Conservation (phyloP, 2,888 invertebrate genomes). For the Dolomedes plantarius region DNA sequence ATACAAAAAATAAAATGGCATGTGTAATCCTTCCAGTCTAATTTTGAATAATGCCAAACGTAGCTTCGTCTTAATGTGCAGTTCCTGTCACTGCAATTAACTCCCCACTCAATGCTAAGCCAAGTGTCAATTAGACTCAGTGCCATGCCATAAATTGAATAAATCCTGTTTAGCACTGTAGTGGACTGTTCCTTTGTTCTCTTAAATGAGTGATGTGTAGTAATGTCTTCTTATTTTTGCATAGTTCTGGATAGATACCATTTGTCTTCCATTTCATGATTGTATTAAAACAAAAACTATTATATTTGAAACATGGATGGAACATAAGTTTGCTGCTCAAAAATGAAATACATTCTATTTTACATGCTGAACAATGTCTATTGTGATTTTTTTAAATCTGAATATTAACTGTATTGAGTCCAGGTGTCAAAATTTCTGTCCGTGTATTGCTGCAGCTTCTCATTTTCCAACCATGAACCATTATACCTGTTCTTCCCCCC, state of each 20-base stretch:
- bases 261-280: slow-evolving; percentile 61
- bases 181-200: slow-evolving; percentile 14
- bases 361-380: not conserved
- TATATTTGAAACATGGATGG: slow-evolving; percentile 40
- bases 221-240: slow-evolving; percentile 28
- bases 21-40: slow-evolving; percentile 5
- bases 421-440: not conserved
- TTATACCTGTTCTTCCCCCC: not conserved
- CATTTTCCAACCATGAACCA: not conserved
- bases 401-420: not conserved
- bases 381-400: not conserved
- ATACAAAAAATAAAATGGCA: not conserved
- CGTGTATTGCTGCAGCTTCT: not conserved
- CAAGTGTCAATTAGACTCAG: not conserved
- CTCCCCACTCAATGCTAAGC: not conserved
- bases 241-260: slow-evolving; percentile 46
- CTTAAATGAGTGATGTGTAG: slow-evolving; percentile 6
- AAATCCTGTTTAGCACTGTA: slow-evolving; percentile 19
- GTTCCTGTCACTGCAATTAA: not conserved
- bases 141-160: slow-evolving; percentile 6
- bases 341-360: not conserved
- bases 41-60: not conserved
- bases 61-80: not conserved
- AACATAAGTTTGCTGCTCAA: not conserved
- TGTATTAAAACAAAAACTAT: slow-evolving; percentile 4